Conservation (phyloP, 2,888 invertebrate species). For the Lagria hirta region DNA sequence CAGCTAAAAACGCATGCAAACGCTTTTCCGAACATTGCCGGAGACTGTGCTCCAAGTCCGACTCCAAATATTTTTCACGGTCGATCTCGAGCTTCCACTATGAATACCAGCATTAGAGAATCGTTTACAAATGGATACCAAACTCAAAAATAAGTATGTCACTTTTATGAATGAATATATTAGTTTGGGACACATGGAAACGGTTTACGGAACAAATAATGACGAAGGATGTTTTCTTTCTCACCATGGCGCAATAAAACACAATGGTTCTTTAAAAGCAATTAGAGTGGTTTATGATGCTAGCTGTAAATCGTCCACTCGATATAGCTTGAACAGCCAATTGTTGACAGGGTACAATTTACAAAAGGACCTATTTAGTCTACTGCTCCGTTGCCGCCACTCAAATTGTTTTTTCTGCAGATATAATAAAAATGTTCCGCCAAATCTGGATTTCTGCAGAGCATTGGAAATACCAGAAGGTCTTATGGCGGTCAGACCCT, state of each 20-base stretch:
- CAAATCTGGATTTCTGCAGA: not conserved
- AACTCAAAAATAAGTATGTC: not conserved
- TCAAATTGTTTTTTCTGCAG: too few relatives aligned
- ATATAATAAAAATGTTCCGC: conserved; percentile 1
- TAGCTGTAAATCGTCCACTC: too few relatives aligned
- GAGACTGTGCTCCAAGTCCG: too few relatives aligned
- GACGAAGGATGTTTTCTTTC: not conserved
- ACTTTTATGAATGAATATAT: conserved; percentile 1
- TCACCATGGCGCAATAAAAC: conserved; percentile 3
- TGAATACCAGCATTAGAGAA: too few relatives aligned
- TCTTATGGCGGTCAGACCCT: not conserved
- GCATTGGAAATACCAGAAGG: not conserved
- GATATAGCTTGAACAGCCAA: too few relatives aligned
- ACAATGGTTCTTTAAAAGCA: not conserved
- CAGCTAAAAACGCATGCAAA: too few relatives aligned
- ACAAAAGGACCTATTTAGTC: conserved; percentile 1
- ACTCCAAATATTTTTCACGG: too few relatives aligned
- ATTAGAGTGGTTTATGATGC: not conserved
- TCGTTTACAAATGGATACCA: conserved; percentile 1
- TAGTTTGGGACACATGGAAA: not conserved
- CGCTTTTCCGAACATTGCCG: too few relatives aligned
- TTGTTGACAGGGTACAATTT: not conserved
- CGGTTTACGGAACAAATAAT: not conserved
- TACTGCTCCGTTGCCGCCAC: too few relatives aligned
- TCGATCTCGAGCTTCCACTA: too few relatives aligned